These are phyloP conservation scores for Conchocele bisecta DNA, from an alignment of 2,888 invertebrate genomes.

Conservation along the genomic window DNA sequence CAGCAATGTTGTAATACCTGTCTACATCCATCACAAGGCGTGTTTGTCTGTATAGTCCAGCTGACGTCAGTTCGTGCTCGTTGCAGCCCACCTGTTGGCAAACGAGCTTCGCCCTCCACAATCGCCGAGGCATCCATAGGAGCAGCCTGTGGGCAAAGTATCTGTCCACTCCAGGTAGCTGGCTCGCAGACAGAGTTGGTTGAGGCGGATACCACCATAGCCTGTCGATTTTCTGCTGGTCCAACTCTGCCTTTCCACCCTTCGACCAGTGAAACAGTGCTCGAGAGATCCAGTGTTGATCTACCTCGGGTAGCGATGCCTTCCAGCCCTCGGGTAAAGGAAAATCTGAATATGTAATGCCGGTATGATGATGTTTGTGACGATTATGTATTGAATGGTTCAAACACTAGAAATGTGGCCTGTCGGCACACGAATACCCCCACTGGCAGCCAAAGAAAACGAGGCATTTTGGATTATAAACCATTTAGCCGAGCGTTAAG, in stretches of 20 bases:
- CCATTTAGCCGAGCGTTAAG: too few species aligned
- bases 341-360: conserved; percentile 20
- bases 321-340: conserved; percentile 33
- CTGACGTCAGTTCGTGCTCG: conserved; percentile 23
- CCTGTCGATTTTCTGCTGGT: not conserved
- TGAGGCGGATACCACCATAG: conserved; percentile 60
- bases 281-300: conserved; percentile 43
- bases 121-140: conserved; percentile 45
- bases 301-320: conserved; percentile 30
- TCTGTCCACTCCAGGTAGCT: conserved; percentile 20
- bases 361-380: too few species aligned
- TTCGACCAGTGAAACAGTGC: conserved; percentile 28
- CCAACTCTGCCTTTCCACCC: conserved; percentile 28
- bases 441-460: too few species aligned
- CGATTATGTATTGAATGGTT: too few species aligned
- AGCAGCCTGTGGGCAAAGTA: conserved; percentile 52
- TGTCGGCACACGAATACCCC: too few species aligned
- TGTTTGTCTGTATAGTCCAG: conserved; percentile 43
- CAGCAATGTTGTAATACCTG: conserved; percentile 53
- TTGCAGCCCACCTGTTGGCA: conserved; percentile 41
- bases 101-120: conserved; percentile 31
- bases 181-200: conserved; percentile 15
- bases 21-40: conserved; percentile 59
- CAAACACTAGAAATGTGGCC: too few species aligned
- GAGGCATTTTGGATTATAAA: too few species aligned